Evolutionary conservation across 2,113 vertebrate species (phyloP).

Genomic region (Cyphomyrus discorhynchus): DNA sequence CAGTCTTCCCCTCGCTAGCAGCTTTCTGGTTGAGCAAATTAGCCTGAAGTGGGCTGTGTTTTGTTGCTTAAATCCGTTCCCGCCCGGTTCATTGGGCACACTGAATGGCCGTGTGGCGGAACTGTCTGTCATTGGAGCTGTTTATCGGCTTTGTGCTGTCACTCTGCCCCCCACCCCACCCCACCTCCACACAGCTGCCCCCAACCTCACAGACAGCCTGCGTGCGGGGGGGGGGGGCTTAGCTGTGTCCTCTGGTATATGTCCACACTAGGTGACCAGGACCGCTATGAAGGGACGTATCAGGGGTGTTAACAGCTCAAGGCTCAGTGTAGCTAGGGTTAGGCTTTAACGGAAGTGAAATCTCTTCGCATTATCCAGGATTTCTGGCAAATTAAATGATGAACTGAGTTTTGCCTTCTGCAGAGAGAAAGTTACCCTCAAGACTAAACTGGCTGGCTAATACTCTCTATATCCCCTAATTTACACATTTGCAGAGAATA

Average conservation of each 20-base stretch:
- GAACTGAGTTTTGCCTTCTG: neutral
- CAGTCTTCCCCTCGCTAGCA: slow-evolving; percentile 45
- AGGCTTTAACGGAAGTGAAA: neutral
- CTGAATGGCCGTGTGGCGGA: slow-evolving; percentile 72
- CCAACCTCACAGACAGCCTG: slow-evolving; percentile 55
- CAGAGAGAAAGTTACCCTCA: neutral
- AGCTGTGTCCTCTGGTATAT: slow-evolving; percentile 47
- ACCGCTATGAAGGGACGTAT: neutral
- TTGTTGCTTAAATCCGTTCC: slow-evolving; percentile 80
- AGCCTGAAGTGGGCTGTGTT: slow-evolving; percentile 75
- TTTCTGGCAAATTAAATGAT: neutral
- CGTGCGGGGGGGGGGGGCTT: slow-evolving; percentile 58
- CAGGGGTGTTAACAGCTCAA: neutral
- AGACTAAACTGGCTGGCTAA: neutral
- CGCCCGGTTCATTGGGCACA: slow-evolving; percentile 71
- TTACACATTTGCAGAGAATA: neutral
- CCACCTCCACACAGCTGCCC: slow-evolving; percentile 58
- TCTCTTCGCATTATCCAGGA: neutral
- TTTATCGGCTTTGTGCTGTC: slow-evolving; percentile 74
- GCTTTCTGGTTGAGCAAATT: slow-evolving; percentile 69
- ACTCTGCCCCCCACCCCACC: slow-evolving; percentile 58
- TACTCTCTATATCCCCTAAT: neutral
- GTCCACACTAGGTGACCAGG: neutral
- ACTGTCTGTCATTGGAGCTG: slow-evolving; percentile 62
- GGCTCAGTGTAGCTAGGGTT: neutral